A percentile compares a stretch with the other conserved stretches of the same genome.
Evolutionary conservation across 2,888 invertebrate species (phyloP).

Genomic region (Drosophila crucigera): DNA sequence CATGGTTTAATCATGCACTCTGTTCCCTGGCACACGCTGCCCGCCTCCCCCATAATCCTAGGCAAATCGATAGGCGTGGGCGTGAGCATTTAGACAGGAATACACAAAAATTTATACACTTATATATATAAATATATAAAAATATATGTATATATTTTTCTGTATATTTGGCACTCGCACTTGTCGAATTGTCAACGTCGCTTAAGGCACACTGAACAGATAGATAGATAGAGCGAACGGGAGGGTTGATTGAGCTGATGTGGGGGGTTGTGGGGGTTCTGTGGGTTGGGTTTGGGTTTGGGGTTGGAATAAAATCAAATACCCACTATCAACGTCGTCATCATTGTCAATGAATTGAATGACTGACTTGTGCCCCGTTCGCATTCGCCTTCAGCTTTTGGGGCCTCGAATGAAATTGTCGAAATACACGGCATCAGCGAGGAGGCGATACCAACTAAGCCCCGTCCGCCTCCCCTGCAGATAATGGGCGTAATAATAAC

Average conservation of each 20-base stretch:
- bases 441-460: constrained; percentile 10
- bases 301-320: constrained; percentile 54
- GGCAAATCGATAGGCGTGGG: constrained; percentile 51
- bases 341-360: constrained; percentile 79
- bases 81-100: constrained; percentile 31
- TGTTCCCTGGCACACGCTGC: neutral
- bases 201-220: constrained; percentile 31
- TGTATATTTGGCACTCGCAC: constrained; percentile 56
- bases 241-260: constrained; percentile 3
- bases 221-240: neutral
- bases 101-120: constrained; percentile 17
- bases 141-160: neutral
- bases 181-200: constrained; percentile 77
- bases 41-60: neutral
- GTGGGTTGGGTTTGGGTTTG: neutral
- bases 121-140: constrained; percentile 1
- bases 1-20: constrained; percentile 67
- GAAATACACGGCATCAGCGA: constrained; percentile 67
- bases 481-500: constrained; percentile 50
- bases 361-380: constrained; percentile 61
- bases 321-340: constrained; percentile 71
- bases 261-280: neutral
- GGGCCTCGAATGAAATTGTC: constrained; percentile 71
- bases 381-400: constrained; percentile 34
- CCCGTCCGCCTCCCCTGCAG: neutral